phyloP scores from a whole-genome alignment of 2,113 vertebrate species.

The Podarcis cretensis region DNA sequence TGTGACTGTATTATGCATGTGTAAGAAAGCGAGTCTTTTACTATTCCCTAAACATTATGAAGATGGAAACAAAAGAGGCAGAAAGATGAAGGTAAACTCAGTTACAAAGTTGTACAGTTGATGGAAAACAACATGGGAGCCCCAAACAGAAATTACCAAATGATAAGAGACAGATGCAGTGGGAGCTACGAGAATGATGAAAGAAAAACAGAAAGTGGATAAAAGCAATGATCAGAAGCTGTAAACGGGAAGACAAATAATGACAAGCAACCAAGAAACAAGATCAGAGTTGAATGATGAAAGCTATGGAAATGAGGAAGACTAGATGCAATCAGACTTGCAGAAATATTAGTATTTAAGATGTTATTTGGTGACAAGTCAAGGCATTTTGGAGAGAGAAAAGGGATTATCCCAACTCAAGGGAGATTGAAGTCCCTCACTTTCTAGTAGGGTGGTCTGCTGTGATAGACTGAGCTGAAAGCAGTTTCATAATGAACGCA shows the following conservation, averaged over 20 bases:
- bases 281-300: conserved; percentile 65
- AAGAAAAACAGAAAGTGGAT: conserved; percentile 70
- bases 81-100: conserved; percentile 68
- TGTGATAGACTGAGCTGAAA: not conserved
- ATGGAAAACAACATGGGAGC: conserved; percentile 52
- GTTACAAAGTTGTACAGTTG: conserved; percentile 48
- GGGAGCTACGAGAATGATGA: conserved; percentile 57
- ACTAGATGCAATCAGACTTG: conserved; percentile 41
- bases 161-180: conserved; percentile 48
- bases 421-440: not conserved
- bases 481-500: conserved; percentile 28
- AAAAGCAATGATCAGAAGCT: conserved; percentile 67
- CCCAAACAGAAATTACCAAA: conserved; percentile 62
- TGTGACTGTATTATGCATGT: conserved; percentile 28
- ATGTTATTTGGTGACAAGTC: conserved; percentile 40
- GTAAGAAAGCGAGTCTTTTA: conserved; percentile 40
- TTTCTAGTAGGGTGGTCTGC: not conserved
- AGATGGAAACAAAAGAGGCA: conserved; percentile 15
- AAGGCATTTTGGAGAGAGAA: not conserved
- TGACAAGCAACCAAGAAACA: conserved; percentile 59
- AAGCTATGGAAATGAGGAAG: conserved; percentile 68
- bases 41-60: conserved; percentile 24
- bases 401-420: conserved; percentile 9
- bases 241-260: conserved; percentile 65
- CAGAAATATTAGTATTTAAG: conserved; percentile 47